A percentile compares a stretch with the other conserved stretches of the same genome.
Evolutionary conservation across 64 coral and sea anemone species (phyloP).

Genomic region (Pocillopora verrucosa): DNA sequence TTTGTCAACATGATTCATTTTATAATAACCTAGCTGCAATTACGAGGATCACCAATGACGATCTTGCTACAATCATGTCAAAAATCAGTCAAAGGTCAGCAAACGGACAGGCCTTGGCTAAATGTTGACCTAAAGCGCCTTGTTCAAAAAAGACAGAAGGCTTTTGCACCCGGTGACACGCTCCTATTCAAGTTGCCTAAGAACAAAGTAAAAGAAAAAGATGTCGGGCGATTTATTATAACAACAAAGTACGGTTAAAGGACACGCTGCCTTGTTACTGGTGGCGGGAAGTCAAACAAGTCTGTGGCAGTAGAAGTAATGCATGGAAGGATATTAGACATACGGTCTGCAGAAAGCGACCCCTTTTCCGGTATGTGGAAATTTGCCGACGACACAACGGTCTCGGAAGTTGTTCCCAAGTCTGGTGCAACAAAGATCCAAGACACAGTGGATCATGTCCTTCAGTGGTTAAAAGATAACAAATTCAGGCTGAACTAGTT

Average conservation of each 20-base stretch:
- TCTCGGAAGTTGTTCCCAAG: constrained; percentile 37
- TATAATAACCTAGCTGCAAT: no score
- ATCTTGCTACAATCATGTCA: no score
- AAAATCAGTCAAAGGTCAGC: no score
- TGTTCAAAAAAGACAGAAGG: constrained; percentile 19
- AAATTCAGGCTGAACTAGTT: no score
- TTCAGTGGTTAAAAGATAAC: no score
- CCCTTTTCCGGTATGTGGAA: constrained; percentile 16
- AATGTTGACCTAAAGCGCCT: no score
- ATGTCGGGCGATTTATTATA: constrained; percentile 24
- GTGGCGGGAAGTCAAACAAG: constrained; percentile 61
- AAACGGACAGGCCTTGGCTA: no score
- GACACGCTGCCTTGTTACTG: constrained; percentile 16
- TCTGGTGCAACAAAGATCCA: background rate
- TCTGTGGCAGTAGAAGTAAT: constrained; percentile 29
- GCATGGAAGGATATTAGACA: background rate
- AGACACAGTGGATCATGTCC: background rate
- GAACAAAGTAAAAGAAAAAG: constrained; percentile 63
- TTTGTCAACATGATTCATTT: no score
- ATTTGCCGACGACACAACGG: constrained; percentile 41
- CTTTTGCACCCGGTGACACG: constrained; percentile 17
- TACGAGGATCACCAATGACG: no score
- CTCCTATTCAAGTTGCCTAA: constrained; percentile 41
- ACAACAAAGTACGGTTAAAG: background rate
- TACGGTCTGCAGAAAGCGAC: background rate